Evolutionary conservation across 92 coral and sea anemone genomes (phyloP), one percentile per base, ranked within the genome.

Genomic region (Paragorgia papillata): DNA sequence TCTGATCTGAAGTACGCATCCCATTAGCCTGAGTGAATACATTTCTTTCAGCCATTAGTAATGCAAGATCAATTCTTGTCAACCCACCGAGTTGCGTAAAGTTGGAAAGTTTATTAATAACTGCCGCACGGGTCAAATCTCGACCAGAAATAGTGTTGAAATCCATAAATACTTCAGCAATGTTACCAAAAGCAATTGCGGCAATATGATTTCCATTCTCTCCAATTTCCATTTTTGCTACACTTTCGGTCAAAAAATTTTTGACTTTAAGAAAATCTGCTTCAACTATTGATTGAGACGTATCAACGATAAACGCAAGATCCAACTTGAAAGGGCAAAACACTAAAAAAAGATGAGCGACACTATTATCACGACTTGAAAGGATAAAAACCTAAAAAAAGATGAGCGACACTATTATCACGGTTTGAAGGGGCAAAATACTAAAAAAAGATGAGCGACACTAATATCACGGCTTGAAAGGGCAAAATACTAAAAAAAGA

Each of bases 21-120:
- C 78, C 78, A 53, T 55, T 33, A 9, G 28, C 33, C 21, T 15
- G 64, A 1, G 78, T 55, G 22, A 71, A 71, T 28, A 71, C 43
- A 30, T 55, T 50, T 7, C 10, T 19, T 32, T 71, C 78, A 34
- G 78, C 78, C 33, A 14, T 29, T 0, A 71, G 64, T 59, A 71
- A 71, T 31, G 49, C 78, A 54, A 71, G 65, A 71, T 71, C 78
- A 2, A 71, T 30, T 26, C 78, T 71, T 71, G 78, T 53, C 63
- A 55, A 32, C 10, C 63, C 64, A 54, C 48, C 64, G 25, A 0
- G 51, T 17, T 55, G 0, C 8, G 78, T 21, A 43, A 53, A 55
- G 58, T 53, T 54, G 14, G 27, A 10, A 28, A 71, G 55, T 27
- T 4, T 1, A 13, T 71, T 28, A 0, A 21, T 55, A 22, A 71